Percentiles rank a stretch among this genome's conserved stretches.
These are phyloP conservation scores for Operophtera brumata DNA, from an alignment of 2,888 invertebrate species.

Conservation along the genomic window DNA sequence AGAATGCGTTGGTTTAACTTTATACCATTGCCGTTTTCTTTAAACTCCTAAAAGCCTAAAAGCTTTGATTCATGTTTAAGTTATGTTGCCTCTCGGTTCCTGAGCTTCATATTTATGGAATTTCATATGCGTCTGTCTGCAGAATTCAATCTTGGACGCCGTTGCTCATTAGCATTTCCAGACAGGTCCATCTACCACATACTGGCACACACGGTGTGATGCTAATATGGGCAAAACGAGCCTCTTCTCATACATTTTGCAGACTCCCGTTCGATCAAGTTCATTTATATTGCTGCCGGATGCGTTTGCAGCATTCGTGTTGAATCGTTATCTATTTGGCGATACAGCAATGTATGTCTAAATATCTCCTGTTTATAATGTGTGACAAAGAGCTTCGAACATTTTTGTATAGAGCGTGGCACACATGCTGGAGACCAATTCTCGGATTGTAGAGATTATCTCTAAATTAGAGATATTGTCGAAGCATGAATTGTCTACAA, in stretches of 20 bases:
- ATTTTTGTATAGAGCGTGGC: too few species aligned
- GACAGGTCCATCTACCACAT: slow-evolving; percentile 43
- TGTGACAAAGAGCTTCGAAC: too few species aligned
- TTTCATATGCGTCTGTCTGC: slow-evolving; percentile 2
- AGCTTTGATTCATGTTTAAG: neutral
- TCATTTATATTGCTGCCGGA: slow-evolving; percentile 63
- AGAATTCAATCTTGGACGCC: slow-evolving; percentile 20
- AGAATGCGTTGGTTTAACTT: neutral
- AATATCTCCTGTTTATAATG: neutral
- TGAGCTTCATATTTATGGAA: neutral
- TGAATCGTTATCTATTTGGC: slow-evolving; percentile 36
- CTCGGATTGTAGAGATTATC: too few species aligned
- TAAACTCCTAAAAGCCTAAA: neutral
- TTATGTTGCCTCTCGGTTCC: neutral
- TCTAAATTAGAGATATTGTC: too few species aligned
- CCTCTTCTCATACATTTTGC: slow-evolving; percentile 58
- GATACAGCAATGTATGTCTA: neutral
- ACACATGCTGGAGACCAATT: too few species aligned
- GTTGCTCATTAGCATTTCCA: slow-evolving; percentile 49
- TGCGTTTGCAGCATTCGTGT: slow-evolving; percentile 46
- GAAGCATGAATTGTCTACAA: too few species aligned
- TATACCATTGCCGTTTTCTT: neutral
- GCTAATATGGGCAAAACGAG: slow-evolving; percentile 61
- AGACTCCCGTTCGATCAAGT: slow-evolving; percentile 51
- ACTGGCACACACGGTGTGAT: slow-evolving; percentile 37